These are phyloP conservation scores for Melanaphis sacchari DNA, from an alignment of 1,140 invertebrate species.

Conservation along the genomic window DNA sequence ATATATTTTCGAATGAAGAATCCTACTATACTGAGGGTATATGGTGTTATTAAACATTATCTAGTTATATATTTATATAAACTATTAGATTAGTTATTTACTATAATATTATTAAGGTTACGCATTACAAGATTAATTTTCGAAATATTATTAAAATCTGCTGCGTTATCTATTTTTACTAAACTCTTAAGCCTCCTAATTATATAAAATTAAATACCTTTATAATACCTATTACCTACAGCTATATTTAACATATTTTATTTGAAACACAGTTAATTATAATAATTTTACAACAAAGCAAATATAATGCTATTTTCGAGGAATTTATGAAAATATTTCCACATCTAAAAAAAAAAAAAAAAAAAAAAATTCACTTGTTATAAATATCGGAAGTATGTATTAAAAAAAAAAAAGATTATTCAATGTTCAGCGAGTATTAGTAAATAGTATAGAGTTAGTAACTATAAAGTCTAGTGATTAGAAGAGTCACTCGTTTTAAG, in stretches of 20 bases:
- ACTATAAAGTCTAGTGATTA: background rate
- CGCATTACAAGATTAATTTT: too few relatives aligned
- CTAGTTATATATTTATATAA: too few relatives aligned
- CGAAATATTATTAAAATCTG: too few relatives aligned
- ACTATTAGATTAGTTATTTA: too few relatives aligned
- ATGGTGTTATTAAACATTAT: too few relatives aligned
- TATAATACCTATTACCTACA: background rate
- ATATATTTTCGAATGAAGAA: too few relatives aligned
- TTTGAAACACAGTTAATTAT: background rate
- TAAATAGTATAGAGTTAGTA: too few relatives aligned
- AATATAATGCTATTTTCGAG: too few relatives aligned
- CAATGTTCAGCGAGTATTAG: background rate
- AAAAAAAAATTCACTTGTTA: background rate
- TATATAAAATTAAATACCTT: background rate
- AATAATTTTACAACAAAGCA: background rate
- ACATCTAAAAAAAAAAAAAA: background rate
- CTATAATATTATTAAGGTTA: too few relatives aligned
- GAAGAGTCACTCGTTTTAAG: background rate
- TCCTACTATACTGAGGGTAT: too few relatives aligned
- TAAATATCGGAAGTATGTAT: background rate
- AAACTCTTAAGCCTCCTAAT: background rate
- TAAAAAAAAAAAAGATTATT: background rate
- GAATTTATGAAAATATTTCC: background rate
- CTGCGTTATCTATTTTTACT: too few relatives aligned
- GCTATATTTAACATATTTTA: background rate